A percentile compares a stretch with the other conserved stretches of the same genome.
phyloP scores from a whole-genome alignment of 2,113 vertebrate species.

The Platycercus adscitus region DNA sequence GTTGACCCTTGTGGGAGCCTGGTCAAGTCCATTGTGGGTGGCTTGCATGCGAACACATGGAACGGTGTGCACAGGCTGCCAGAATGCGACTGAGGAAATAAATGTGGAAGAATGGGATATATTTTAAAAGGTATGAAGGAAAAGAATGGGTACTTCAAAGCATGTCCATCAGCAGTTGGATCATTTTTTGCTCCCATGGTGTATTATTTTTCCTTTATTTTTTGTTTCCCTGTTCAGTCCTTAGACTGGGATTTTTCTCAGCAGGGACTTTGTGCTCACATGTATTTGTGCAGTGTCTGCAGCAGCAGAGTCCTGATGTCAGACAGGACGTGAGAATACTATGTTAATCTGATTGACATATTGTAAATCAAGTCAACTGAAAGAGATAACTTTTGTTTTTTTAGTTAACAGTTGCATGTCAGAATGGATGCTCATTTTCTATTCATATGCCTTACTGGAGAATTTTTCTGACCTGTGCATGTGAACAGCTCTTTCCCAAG shows the following conservation, averaged over 20 bases:
- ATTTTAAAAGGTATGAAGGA: neutral
- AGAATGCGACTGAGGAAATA: neutral
- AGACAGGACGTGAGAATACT: neutral
- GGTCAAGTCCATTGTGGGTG: neutral
- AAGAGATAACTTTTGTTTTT: neutral
- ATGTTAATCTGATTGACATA: neutral
- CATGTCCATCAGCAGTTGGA: neutral
- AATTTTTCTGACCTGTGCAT: neutral
- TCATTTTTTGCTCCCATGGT: neutral
- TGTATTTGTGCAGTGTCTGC: neutral
- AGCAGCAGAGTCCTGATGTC: neutral
- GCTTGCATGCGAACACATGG: neutral
- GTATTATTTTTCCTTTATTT: neutral
- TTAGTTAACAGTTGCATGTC: neutral
- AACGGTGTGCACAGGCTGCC: neutral
- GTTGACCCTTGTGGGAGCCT: neutral
- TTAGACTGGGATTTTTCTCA: neutral
- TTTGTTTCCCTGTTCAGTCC: neutral
- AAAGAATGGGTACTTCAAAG: neutral
- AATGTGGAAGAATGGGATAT: neutral
- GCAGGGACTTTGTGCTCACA: neutral
- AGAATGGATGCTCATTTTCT: neutral
- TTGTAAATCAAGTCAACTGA: neutral
- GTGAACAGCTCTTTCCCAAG: neutral
- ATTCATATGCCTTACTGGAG: neutral